These are phyloP conservation scores for Xanthostigma xanthostigma DNA, from an alignment of 2,888 invertebrate species.

Conservation along the genomic window DNA sequence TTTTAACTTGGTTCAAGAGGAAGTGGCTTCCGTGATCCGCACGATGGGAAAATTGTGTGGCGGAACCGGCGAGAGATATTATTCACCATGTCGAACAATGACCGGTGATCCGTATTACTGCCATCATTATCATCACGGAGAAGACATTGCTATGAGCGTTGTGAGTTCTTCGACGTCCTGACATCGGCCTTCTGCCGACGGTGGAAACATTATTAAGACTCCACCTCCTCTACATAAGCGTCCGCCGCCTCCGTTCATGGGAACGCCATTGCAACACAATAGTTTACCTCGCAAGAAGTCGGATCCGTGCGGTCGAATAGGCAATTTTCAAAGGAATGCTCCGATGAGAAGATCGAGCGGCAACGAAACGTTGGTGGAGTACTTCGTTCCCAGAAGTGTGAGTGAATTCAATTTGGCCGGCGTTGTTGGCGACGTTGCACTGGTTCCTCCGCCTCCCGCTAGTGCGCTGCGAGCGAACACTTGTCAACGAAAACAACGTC, in stretches of 20 bases:
- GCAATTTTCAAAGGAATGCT: slow-evolving; percentile 47
- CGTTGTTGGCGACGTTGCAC: slow-evolving; percentile 37
- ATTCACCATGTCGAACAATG: background rate
- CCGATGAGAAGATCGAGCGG: slow-evolving; percentile 46
- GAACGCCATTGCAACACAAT: slow-evolving; percentile 25
- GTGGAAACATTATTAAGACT: slow-evolving; percentile 27
- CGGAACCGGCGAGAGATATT: slow-evolving; percentile 13
- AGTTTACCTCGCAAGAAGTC: slow-evolving; percentile 34
- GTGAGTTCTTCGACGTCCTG: slow-evolving; percentile 29
- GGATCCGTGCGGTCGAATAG: slow-evolving; percentile 12
- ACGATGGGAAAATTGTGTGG: slow-evolving; percentile 32
- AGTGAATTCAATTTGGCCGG: slow-evolving; percentile 69
- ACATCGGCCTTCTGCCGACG: slow-evolving; percentile 34
- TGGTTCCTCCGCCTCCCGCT: slow-evolving; percentile 31
- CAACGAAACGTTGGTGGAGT: slow-evolving; percentile 54
- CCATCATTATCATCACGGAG: slow-evolving; percentile 13
- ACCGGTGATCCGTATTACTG: background rate
- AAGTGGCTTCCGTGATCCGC: slow-evolving; percentile 41
- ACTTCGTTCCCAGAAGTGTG: slow-evolving; percentile 70
- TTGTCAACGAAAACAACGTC: slow-evolving; percentile 16
- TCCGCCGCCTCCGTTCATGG: slow-evolving; percentile 18
- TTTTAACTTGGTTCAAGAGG: slow-evolving; percentile 72
- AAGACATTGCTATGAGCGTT: slow-evolving; percentile 32
- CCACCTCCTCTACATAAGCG: slow-evolving; percentile 22
- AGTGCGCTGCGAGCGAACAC: slow-evolving; percentile 23